Base-by-base conservation (phyloP, 2,113 vertebrate species). In the Mystacornis crossleyi region DNA sequence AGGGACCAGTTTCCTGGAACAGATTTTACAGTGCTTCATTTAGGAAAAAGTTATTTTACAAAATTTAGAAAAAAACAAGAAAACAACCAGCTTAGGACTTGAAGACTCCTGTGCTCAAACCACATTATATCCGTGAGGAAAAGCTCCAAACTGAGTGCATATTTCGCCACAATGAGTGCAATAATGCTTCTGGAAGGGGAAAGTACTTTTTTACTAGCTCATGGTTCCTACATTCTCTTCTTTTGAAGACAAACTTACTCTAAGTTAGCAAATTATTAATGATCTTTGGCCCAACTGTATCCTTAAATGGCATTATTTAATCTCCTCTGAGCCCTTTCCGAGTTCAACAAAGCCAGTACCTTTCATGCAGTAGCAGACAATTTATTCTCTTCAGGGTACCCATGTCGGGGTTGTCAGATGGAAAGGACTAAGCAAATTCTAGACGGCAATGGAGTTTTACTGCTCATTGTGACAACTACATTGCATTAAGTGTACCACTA, bases 361-460 rank as follows among this genome's bases (percentile, higher is more conserved):
- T 80, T 55, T 72, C 4, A 55, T 3, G 36, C 48, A 91, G 45
- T 5, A 72, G 54, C 4, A 86, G 31, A 40, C 4, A 71, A 71
- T 43, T 80, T 48, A 38, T 43, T 33, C 17, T 48, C 18, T 72
- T 64, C 31, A 79, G 29, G 57, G 7, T 36, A 83, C 25, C 38
- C 57, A 20, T 0, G 0, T 1, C 0, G 0, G 42, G 12, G 19
- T 3, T 84, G 36, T 66, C 55, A 84, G n/a, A 40, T 5, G 7
- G 45, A 71, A 85, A 82, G 5, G 20, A 61, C 33, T 55, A 58
- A 38, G 19, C 40, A 89, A 84, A 87, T 53, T 43, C 24, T 26
- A 60, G 21, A 88, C 53, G 33, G 15, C 31, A 61, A 48, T 3
- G 7, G 20, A 72, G 25, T 53, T 90, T 29, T 42, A 28, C 10